Evolutionary conservation across 2,113 vertebrate species (phyloP).

Genomic region (Oryzias javanicus): DNA sequence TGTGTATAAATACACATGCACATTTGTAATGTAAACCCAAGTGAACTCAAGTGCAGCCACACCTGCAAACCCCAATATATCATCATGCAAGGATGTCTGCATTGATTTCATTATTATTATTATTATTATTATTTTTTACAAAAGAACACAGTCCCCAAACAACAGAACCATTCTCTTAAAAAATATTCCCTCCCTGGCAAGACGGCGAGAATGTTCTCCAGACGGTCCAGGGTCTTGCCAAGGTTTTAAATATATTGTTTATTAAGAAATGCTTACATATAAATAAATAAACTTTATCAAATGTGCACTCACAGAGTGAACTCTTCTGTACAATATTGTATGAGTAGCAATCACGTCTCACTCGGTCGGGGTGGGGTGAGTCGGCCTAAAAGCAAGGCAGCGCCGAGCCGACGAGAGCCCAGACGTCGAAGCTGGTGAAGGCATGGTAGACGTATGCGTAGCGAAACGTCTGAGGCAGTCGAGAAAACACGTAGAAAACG

Average conservation of each 20-base stretch:
- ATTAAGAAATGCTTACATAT: conserved; percentile 93
- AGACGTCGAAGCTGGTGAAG: conserved; percentile 39
- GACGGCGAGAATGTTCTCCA: conserved; percentile 78
- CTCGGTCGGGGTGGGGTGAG: conserved; percentile 65
- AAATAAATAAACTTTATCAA: conserved; percentile 99
- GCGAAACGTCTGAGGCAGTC: conserved; percentile 49
- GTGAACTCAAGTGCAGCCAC: conserved; percentile 99
- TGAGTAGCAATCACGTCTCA: conserved; percentile 87
- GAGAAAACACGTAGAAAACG: conserved; percentile 28
- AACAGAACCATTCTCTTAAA: conserved; percentile 56
- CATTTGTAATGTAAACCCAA: conserved; percentile 99
- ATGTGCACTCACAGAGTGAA: conserved; percentile 99
- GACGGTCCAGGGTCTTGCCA: conserved; percentile 80
- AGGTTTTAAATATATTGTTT: conserved; percentile 86
- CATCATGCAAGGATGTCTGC: conserved; percentile 91
- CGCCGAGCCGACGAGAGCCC: conserved; percentile 9
- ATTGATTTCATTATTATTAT: conserved; percentile 40
- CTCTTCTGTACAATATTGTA: conserved; percentile 99
- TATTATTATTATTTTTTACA: background rate
- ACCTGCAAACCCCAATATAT: conserved; percentile 84
- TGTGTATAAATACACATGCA: conserved; percentile 99
- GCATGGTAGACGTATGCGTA: conserved; percentile 35
- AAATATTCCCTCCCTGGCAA: conserved; percentile 89
- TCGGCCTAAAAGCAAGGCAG: conserved; percentile 44
- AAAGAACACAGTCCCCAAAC: conserved; percentile 62